Evolutionary conservation across 2,888 invertebrate species (phyloP), one percentile per base, ranked within the genome.

Genomic region (Morpho deidamia): DNA sequence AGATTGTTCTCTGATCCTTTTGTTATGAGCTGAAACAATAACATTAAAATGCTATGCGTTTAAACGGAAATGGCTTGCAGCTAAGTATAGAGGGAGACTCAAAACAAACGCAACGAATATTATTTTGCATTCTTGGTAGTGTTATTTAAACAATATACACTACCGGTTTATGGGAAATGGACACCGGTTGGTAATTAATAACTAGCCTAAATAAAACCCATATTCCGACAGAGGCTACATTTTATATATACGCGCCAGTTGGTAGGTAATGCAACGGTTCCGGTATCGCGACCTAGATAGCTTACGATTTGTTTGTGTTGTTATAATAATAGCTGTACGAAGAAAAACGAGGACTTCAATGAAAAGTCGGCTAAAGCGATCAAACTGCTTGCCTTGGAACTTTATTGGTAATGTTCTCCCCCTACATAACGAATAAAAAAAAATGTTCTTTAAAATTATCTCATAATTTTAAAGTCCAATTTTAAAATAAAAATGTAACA

Each of bases 241-340:
- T 23, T 23, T 23, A 11, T 37, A 46, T 10, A 1, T 39, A 53
- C 43, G 23, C 10, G 14, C 41, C 48, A 48, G 59, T 39, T 48
- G 53, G 33, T 54, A 38, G 32, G 7, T 42, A 46, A 37, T 59
- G 53, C 54, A 59, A 59, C 51, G 14, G 54, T 59, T 59, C 57
- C 60, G 50, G 53, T 58, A 50, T 46, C 44, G 41, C 56, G 60
- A 41, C 58, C 62, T 51, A 62, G 51, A 62, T 62, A 53, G 56
- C 51, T 35, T 50, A 46, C 44, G 56, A 55, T 59, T 54, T 59
- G 59, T 60, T 62, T 62, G 56, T 58, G 44, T 54, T 60, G 47
- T 57, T 48, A 45, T 61, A 60, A 64, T 62, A 64, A 64, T 60
- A 61, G 51, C 47, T 53, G 55, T 61, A 64, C 59, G 52, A 52